Conservation (phyloP, 2,113 vertebrate species). For the Carassius carassius region DNA sequence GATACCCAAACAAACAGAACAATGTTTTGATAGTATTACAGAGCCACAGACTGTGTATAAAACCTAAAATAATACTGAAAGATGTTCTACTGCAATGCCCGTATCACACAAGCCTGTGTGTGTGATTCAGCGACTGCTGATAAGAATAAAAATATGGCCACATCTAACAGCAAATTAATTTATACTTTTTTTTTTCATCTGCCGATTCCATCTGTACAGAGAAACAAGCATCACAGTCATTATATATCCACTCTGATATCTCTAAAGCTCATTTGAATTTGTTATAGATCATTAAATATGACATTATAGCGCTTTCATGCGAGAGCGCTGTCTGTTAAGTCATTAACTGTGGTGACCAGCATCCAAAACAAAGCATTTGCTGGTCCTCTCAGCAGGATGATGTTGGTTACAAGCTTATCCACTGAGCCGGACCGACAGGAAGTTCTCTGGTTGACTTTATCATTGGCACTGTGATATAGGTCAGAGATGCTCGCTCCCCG, state of each 20-base stretch:
- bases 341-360: not conserved
- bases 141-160: not conserved
- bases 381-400: not conserved
- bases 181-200: not conserved
- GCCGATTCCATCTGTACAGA: not conserved
- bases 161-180: not conserved
- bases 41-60: no score
- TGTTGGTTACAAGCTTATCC: constrained; percentile 18
- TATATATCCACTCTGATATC: not conserved
- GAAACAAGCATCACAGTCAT: not conserved
- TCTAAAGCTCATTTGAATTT: constrained; percentile 1
- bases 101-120: not conserved
- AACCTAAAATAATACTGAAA: no score
- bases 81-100: no score
- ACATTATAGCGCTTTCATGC: not conserved
- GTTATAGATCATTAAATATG: constrained; percentile 8
- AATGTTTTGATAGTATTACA: no score
- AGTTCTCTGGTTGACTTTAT: constrained; percentile 14
- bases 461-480: constrained; percentile 61
- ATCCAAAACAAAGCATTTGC: not conserved
- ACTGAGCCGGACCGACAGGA: constrained; percentile 25
- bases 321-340: not conserved
- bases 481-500: constrained; percentile 51
- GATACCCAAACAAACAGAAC: not conserved
- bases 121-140: not conserved